These are phyloP conservation scores for Lycocerus yunnanus DNA, from an alignment of 2,888 invertebrate genomes.

Conservation along the genomic window DNA sequence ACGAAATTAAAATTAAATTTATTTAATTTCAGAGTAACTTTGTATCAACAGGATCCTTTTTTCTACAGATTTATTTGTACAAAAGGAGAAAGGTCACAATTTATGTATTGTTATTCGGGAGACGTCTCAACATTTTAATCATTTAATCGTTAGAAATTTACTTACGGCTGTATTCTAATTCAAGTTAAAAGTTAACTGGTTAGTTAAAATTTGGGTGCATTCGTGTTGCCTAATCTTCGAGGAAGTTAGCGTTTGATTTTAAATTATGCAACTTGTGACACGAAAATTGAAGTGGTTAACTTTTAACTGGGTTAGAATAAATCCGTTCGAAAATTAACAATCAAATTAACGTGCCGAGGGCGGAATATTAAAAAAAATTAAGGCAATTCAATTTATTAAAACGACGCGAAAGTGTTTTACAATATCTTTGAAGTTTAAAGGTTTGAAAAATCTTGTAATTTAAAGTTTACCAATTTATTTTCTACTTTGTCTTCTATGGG, in stretches of 20 bases:
- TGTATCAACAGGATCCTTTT: neutral
- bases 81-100: neutral
- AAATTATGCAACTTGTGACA: neutral
- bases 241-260: no score
- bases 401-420: neutral
- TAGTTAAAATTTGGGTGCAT: neutral
- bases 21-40: neutral
- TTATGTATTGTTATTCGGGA: neutral
- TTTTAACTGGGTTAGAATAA: neutral
- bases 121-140: neutral
- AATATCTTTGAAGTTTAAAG: neutral
- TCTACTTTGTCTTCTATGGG: neutral
- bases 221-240: neutral
- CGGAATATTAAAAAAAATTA: neutral
- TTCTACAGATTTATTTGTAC: neutral
- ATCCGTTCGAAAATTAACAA: neutral
- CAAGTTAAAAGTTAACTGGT: neutral
- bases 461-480: neutral
- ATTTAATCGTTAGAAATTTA: neutral
- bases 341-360: neutral
- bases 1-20: neutral
- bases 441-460: neutral
- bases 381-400: neutral
- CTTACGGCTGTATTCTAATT: neutral
- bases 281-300: no score